phyloP scores from a whole-genome alignment of 2,888 invertebrate species.

The Drosophila pseudotakahashii region DNA sequence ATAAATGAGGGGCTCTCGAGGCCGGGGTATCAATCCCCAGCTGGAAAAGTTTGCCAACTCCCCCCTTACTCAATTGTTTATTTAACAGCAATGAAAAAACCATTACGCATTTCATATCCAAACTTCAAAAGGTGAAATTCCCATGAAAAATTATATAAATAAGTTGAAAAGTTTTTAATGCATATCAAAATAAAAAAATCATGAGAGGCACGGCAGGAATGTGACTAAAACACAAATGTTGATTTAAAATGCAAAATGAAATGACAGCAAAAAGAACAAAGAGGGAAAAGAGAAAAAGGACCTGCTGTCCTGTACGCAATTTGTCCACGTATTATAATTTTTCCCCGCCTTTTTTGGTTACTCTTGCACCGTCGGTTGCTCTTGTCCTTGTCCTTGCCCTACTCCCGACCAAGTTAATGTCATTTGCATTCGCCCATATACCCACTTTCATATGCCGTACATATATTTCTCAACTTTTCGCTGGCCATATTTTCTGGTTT shows the following conservation, averaged over 20 bases:
- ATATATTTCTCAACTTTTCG: constrained; percentile 18
- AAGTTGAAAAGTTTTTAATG: constrained; percentile 64
- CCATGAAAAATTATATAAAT: constrained; percentile 52
- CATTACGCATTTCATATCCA: constrained; percentile 66
- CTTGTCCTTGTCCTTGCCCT: constrained; percentile 35
- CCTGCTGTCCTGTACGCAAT: constrained; percentile 45
- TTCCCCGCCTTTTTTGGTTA: constrained; percentile 30
- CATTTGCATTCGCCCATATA: constrained; percentile 52
- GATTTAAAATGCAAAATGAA: constrained; percentile 66
- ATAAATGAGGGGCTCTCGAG: constrained; percentile 34
- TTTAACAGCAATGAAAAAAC: constrained; percentile 76
- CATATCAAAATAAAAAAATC: constrained; percentile 44
- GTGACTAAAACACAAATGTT: constrained; percentile 32
- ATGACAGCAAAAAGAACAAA: constrained; percentile 39
- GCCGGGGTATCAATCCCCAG: constrained; percentile 17
- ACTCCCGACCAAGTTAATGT: constrained; percentile 50
- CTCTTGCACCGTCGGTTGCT: constrained; percentile 26
- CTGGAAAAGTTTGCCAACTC: constrained; percentile 52
- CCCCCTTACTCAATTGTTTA: constrained; percentile 66
- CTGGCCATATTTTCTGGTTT: constrained; percentile 60
- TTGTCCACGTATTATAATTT: constrained; percentile 49
- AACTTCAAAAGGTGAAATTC: constrained; percentile 71
- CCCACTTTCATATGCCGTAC: constrained; percentile 51
- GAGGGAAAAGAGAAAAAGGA: not conserved
- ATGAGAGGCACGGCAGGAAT: constrained; percentile 15